Percentiles rank a stretch among this genome's conserved stretches.
phyloP scores from a whole-genome alignment of 2,113 vertebrate species.

The Eulemur rufifrons region DNA sequence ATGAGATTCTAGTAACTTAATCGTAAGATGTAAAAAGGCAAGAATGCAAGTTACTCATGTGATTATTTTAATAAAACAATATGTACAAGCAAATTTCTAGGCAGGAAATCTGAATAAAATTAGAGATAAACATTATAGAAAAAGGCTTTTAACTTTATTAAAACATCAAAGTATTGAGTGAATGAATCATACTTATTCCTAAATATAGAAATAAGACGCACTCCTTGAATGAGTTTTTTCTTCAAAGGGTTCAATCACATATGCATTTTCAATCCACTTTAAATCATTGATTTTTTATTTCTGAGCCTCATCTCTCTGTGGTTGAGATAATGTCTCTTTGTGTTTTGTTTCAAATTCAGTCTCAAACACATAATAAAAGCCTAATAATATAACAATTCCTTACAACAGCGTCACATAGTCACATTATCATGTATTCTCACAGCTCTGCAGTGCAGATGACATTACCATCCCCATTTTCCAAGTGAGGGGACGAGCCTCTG shows the following conservation, averaged over 20 bases:
- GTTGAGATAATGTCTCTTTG: not conserved
- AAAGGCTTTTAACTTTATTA: not conserved
- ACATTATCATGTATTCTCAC: not conserved
- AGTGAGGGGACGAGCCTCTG: not conserved
- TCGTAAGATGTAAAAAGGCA: not conserved
- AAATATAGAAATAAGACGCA: not conserved
- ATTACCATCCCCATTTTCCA: not conserved
- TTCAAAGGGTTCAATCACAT: not conserved
- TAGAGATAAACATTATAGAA: not conserved
- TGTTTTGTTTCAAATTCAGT: slow-evolving; percentile 1
- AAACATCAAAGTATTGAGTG: not conserved
- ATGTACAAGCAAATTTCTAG: not conserved
- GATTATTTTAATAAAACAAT: not conserved
- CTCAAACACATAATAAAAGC: not conserved
- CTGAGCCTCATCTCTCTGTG: not conserved
- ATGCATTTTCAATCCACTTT: not conserved
- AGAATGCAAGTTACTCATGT: not conserved
- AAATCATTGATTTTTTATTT: not conserved
- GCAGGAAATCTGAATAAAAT: not conserved
- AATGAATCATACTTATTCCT: not conserved
- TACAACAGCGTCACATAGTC: not conserved
- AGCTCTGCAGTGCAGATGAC: not conserved
- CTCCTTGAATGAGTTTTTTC: not conserved
- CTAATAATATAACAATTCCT: not conserved
- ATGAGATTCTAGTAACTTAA: not conserved